phyloP scores from a whole-genome alignment of 2,113 vertebrate genomes.

The Corydoras maculifer region DNA sequence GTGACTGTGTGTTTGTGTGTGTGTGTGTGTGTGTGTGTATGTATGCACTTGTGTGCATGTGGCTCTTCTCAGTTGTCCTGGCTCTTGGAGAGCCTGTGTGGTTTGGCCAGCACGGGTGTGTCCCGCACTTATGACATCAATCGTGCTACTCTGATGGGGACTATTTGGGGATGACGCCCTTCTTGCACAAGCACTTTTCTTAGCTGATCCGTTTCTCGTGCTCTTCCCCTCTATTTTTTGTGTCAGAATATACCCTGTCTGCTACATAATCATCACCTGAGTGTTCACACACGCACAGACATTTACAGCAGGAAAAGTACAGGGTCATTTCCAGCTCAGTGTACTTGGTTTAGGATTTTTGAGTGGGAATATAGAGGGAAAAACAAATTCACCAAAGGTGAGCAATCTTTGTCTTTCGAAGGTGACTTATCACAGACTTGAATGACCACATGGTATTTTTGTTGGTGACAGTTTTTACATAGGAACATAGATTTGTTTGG shows the following conservation, averaged over 20 bases:
- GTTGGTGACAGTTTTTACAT: no score
- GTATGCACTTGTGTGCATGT: background rate
- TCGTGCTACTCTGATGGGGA: slow-evolving; percentile 37
- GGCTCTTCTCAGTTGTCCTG: slow-evolving; percentile 17
- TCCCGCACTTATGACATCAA: slow-evolving; percentile 44
- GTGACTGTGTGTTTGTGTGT: background rate
- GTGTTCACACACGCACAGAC: slow-evolving; percentile 3
- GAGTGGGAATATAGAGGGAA: background rate
- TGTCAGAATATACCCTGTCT: slow-evolving; percentile 36
- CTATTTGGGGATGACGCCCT: slow-evolving; percentile 41
- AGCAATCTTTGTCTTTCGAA: no score
- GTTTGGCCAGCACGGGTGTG: slow-evolving; percentile 38
- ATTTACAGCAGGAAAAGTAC: slow-evolving; percentile 9
- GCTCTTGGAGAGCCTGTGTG: slow-evolving; percentile 28
- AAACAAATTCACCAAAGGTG: no score
- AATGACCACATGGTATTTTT: no score
- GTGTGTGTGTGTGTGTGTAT: background rate
- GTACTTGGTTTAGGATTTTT: slow-evolving; percentile 20
- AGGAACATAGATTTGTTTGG: no score
- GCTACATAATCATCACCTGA: slow-evolving; percentile 30
- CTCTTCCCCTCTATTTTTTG: background rate
- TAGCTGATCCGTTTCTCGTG: slow-evolving; percentile 16
- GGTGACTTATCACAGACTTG: no score
- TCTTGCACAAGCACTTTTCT: slow-evolving; percentile 35
- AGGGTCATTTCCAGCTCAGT: slow-evolving; percentile 25